phyloP scores from a whole-genome alignment of 2,888 invertebrate genomes.

The Zonitis immaculata region DNA sequence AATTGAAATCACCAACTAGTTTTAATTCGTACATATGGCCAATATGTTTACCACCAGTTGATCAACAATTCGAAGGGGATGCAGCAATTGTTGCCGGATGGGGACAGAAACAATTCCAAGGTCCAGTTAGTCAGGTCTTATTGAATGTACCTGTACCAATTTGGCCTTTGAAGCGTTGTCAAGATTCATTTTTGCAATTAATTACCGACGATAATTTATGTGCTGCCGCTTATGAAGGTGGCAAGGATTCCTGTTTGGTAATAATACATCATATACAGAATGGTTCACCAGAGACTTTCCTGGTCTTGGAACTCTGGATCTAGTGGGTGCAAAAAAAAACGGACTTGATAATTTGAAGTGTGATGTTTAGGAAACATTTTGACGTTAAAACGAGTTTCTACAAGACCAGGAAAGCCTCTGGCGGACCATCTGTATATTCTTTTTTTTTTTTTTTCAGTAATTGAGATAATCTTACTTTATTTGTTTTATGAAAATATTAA shows the following conservation, averaged over 20 bases:
- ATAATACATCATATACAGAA: too few species aligned
- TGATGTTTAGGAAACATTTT: too few species aligned
- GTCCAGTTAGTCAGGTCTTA: conserved; percentile 55
- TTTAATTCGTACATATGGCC: conserved; percentile 82
- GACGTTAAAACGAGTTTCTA: too few species aligned
- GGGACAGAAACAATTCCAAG: conserved; percentile 71
- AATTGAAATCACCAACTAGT: conserved; percentile 59
- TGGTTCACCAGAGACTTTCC: too few species aligned
- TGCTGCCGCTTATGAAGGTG: conserved; percentile 71
- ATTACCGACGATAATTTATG: conserved; percentile 69
- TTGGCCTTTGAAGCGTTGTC: conserved; percentile 67
- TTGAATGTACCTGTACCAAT: conserved; percentile 76
- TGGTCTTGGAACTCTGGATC: too few species aligned
- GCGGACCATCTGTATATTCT: conserved; percentile 3
- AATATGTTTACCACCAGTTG: conserved; percentile 71
- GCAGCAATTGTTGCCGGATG: conserved; percentile 70
- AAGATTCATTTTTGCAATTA: conserved; percentile 57
- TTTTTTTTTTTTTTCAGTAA: conserved; percentile 7
- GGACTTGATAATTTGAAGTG: too few species aligned
- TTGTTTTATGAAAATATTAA: too few species aligned
- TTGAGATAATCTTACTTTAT: too few species aligned
- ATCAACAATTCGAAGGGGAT: conserved; percentile 57
- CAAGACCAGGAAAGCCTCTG: too few species aligned
- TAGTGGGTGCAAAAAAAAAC: too few species aligned
- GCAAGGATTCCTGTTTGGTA: conserved; percentile 81